Conservation (phyloP, 2,797 vertebrate species). For the Rachycentron canadum region DNA sequence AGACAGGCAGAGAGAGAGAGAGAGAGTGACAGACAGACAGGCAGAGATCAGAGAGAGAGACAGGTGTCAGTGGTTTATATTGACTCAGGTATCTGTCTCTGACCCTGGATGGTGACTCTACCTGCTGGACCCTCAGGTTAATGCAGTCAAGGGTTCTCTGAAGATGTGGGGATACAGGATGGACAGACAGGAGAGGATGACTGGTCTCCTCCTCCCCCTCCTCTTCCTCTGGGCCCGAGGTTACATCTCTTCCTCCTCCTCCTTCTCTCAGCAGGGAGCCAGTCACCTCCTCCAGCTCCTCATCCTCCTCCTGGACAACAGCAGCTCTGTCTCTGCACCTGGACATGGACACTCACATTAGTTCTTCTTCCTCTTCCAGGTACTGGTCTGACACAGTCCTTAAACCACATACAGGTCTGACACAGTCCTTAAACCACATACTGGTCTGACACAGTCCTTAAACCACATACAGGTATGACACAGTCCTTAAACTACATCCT, state of each 20-base stretch:
- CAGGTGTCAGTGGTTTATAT: neutral
- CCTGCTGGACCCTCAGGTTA: conserved; percentile 90
- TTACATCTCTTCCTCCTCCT: conserved; percentile 71
- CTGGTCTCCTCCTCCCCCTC: conserved; percentile 75
- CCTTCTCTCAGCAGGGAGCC: conserved; percentile 87
- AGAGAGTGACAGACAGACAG: neutral
- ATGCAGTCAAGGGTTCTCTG: conserved; percentile 91
- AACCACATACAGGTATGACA: no score
- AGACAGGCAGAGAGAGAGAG: conserved; percentile 5
- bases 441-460: no score
- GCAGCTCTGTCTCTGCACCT: conserved; percentile 18
- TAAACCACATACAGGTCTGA: no score
- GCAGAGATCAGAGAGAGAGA: neutral
- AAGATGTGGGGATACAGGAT: conserved; percentile 81
- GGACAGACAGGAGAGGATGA: conserved; percentile 80
- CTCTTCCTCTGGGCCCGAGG: conserved; percentile 84
- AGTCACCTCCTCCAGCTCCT: conserved; percentile 87
- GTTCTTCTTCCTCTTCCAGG: neutral
- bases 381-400: no score
- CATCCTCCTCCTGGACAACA: conserved; percentile 53
- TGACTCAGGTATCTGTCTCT: neutral
- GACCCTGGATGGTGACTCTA: conserved; percentile 34
- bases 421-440: no score
- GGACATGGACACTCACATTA: neutral
- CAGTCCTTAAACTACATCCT: no score